Conservation (phyloP, 2,113 vertebrate species). For the Gymnogyps californianus region DNA sequence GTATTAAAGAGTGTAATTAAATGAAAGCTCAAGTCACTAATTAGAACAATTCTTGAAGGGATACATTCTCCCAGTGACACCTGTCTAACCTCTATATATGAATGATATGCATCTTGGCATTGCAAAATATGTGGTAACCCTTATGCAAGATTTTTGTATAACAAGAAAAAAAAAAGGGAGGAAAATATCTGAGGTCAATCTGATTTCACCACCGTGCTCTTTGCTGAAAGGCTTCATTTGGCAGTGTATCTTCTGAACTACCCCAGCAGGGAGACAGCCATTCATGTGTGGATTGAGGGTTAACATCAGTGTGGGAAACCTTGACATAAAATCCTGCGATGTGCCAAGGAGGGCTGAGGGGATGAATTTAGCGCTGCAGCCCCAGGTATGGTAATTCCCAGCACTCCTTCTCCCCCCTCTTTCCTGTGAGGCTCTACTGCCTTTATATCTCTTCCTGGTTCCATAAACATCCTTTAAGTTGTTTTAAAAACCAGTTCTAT, state of each 20-base stretch:
- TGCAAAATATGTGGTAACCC: background rate
- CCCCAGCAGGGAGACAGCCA: background rate
- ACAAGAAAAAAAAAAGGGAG: background rate
- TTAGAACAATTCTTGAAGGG: constrained; percentile 52
- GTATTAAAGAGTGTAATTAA: constrained; percentile 57
- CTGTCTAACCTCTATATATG: background rate
- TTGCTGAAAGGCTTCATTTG: background rate
- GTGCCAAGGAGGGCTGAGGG: background rate
- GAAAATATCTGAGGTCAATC: background rate
- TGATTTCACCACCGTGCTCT: background rate
- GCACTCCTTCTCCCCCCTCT: background rate
- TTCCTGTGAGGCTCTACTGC: background rate
- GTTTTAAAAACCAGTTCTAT: background rate
- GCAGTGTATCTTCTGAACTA: background rate
- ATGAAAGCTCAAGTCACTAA: constrained; percentile 53
- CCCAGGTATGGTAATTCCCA: background rate
- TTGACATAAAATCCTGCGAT: background rate
- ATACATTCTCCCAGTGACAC: constrained; percentile 8
- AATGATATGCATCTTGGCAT: background rate
- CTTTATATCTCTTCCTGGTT: background rate
- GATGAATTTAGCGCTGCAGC: background rate
- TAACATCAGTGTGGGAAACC: background rate
- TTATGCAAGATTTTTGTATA: background rate
- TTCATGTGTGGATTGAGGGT: background rate
- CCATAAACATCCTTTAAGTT: background rate